These are phyloP conservation scores for Chloromyia formosa DNA, from an alignment of 2,888 invertebrate species.

Conservation along the genomic window DNA sequence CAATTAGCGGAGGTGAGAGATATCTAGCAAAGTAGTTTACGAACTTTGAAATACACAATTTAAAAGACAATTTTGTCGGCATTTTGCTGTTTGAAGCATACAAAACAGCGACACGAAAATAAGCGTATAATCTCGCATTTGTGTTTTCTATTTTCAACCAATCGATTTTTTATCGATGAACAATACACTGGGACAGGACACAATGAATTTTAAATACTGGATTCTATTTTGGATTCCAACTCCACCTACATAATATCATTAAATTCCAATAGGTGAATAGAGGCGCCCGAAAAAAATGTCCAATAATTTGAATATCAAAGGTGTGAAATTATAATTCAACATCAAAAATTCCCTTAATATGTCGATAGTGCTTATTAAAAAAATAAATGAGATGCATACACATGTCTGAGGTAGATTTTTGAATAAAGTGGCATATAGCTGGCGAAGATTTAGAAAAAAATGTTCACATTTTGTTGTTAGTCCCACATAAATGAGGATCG, in stretches of 20 bases:
- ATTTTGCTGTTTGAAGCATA: slow-evolving; percentile 4
- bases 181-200: slow-evolving; percentile 2
- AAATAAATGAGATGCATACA: slow-evolving; percentile 39
- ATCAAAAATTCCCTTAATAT: slow-evolving; percentile 24
- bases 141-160: slow-evolving; percentile 20
- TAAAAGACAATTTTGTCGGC: slow-evolving; percentile 14
- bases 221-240: slow-evolving; percentile 25
- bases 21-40: slow-evolving; percentile 31
- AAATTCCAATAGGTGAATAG: slow-evolving; percentile 8
- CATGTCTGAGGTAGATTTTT: neutral
- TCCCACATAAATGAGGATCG: too few species aligned
- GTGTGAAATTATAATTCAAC: slow-evolving; percentile 35
- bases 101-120: slow-evolving; percentile 17
- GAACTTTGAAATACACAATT: neutral
- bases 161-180: neutral
- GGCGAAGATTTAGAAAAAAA: neutral
- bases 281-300: slow-evolving; percentile 20
- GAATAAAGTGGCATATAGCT: neutral
- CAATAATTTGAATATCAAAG: slow-evolving; percentile 38
- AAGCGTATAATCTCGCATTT: slow-evolving; percentile 16
- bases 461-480: too few species aligned
- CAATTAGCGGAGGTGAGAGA: slow-evolving; percentile 40
- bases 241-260: slow-evolving; percentile 35
- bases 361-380: slow-evolving; percentile 12
- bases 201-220: slow-evolving; percentile 18